phyloP scores from a whole-genome alignment of 2,113 vertebrate genomes.

The Cinclus cinclus region DNA sequence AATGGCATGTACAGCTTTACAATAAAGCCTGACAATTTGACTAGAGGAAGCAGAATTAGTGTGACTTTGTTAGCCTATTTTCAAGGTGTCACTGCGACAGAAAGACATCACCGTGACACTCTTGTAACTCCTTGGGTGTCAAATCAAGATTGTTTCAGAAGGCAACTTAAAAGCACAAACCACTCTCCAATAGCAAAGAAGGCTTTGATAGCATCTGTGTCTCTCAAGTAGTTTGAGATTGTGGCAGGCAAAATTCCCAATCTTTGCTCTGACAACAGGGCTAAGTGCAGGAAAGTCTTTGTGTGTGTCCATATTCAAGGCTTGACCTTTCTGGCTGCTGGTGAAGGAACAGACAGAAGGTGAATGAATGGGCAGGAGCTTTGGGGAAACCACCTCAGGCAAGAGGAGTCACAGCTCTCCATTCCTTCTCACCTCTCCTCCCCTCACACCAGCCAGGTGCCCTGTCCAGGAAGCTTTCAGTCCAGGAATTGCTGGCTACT shows the following conservation, averaged over 20 bases:
- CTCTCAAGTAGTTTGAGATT: neutral
- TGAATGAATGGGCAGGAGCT: neutral
- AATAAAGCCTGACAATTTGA: neutral
- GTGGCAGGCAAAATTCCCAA: neutral
- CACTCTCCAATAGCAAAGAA: neutral
- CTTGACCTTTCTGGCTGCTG: neutral
- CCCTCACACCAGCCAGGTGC: no score
- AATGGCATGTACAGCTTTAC: neutral
- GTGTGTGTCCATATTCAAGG: fast-evolving
- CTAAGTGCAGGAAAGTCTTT: neutral
- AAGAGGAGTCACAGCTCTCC: neutral
- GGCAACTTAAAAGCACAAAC: neutral
- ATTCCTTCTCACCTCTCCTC: neutral
- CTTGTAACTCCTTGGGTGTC: neutral
- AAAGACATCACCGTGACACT: neutral
- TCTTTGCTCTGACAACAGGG: neutral
- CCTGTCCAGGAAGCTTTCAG: neutral
- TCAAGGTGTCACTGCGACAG: neutral
- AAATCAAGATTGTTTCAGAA: neutral
- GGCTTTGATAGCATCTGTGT: neutral
- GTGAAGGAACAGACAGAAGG: neutral
- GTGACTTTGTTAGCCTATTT: neutral
- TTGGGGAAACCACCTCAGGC: neutral
- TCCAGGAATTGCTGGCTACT: neutral
- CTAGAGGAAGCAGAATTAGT: neutral